Evolutionary conservation across 2,888 invertebrate species (phyloP).

Genomic region (Willowsia nigromaculata): DNA sequence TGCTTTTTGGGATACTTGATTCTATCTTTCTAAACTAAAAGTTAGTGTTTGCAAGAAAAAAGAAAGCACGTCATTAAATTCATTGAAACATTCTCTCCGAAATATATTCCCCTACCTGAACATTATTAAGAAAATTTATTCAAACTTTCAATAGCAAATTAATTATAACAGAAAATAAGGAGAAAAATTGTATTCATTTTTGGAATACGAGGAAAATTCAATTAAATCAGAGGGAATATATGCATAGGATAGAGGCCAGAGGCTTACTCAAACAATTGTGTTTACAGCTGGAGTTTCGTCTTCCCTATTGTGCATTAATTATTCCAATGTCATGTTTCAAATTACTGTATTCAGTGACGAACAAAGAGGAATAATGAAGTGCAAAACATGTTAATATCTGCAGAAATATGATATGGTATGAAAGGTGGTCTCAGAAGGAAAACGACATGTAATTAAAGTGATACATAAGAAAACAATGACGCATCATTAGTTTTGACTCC

Average conservation of each 20-base stretch:
- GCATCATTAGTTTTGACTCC: constrained; percentile 30
- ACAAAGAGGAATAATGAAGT: not conserved
- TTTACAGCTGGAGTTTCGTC: not conserved
- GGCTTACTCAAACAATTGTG: not conserved
- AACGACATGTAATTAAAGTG: not conserved
- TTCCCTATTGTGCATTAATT: not conserved
- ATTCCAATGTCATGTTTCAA: constrained; percentile 14
- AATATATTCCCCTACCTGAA: not conserved
- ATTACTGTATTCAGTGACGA: not conserved
- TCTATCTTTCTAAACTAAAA: not conserved
- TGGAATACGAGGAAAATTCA: not conserved
- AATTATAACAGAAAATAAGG: not conserved
- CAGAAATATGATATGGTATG: not conserved
- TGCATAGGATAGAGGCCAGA: too few species aligned
- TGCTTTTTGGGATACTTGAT: not conserved
- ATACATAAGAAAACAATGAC: constrained; percentile 46
- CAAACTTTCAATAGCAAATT: not conserved
- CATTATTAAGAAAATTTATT: not conserved
- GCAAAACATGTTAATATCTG: not conserved
- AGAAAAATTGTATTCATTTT: not conserved
- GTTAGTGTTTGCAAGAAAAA: too few species aligned
- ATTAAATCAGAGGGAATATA: not conserved
- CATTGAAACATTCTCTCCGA: not conserved
- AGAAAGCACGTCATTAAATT: not conserved
- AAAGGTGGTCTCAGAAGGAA: not conserved